Percentiles rank a stretch among this genome's conserved stretches.
These are phyloP conservation scores for Agrochola lota DNA, from an alignment of 2,888 invertebrate species.

Conservation along the genomic window DNA sequence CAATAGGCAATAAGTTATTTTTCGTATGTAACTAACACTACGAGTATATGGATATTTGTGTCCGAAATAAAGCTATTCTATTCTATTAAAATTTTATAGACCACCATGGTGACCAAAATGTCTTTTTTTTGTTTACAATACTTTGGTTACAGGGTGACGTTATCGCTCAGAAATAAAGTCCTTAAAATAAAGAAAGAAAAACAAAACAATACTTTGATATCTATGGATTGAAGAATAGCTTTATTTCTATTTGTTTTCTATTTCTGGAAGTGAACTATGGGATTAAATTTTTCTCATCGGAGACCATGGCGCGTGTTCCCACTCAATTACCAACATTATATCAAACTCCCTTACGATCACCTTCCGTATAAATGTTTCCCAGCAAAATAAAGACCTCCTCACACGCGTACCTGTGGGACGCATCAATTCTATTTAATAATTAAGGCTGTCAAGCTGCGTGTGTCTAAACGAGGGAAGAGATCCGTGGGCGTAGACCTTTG, in stretches of 20 bases:
- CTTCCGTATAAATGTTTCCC: slow-evolving; percentile 47
- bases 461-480: slow-evolving; percentile 59
- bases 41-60: too few species aligned
- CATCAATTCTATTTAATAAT: slow-evolving; percentile 70
- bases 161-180: too few species aligned
- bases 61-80: too few species aligned
- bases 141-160: too few species aligned
- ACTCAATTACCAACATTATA: slow-evolving; percentile 57
- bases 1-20: too few species aligned
- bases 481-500: slow-evolving; percentile 59
- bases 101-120: neutral
- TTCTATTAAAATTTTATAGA: neutral
- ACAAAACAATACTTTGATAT: neutral
- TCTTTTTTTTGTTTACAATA: neutral
- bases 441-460: slow-evolving; percentile 66
- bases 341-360: slow-evolving; percentile 46
- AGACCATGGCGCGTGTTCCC: slow-evolving; percentile 18
- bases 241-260: neutral
- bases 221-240: neutral
- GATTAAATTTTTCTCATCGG: neutral
- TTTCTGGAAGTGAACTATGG: neutral
- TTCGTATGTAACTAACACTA: too few species aligned
- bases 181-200: too few species aligned
- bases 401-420: slow-evolving; percentile 62
- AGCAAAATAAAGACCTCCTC: slow-evolving; percentile 60